Base-by-base conservation (phyloP, 1,140 invertebrate species). In the Wiebesia pumilae region DNA sequence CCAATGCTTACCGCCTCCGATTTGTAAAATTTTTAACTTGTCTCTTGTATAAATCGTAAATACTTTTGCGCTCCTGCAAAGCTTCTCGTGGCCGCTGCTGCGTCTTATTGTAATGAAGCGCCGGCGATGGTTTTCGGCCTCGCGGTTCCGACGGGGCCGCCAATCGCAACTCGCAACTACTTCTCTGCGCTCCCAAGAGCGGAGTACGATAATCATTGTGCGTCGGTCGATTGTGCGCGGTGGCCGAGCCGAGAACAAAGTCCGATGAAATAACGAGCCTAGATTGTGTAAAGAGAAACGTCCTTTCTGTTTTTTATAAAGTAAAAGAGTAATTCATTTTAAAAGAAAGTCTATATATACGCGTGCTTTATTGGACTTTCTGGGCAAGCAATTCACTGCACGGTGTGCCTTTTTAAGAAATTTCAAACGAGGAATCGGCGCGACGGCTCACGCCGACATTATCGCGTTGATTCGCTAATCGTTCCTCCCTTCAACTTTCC, bases 331-430 rank as follows among this genome's bases (percentile, higher is more conserved):
- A 81, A 81, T 86, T 82, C 38, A 24, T 83, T 69, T 82, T 58
- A 54, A 43, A 83, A 83, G 80, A 83, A 83, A 69, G 81, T 83
- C 73, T 87, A 78, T 54, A 83, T 40, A 38, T 69, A 77, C 80
- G 62, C 71, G 43, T 80, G 81, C 75, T 87, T 84, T 33, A 43
- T 79, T 62, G 30, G 81, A 84, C 81, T 84, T 84, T 87, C 81
- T 87, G 65, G 81, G 81, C 86, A 87, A 86, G 67, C 84, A 84
- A 88, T 88, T 86, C 82, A 88, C 81, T 88, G 83, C 78, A 84
- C 85, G 86, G 85, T 88, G 87, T 88, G 87, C 87, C 87, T 88
- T 88, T 88, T 88, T 81, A 62, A 88, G 69, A 86, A 81, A 86
- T 47, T 86, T 86, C 51, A 43, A 65, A 82, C 85, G 81, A 82